These are phyloP conservation scores for Calephelis virginiensis DNA, from an alignment of 1,140 invertebrate species.

Conservation along the genomic window DNA sequence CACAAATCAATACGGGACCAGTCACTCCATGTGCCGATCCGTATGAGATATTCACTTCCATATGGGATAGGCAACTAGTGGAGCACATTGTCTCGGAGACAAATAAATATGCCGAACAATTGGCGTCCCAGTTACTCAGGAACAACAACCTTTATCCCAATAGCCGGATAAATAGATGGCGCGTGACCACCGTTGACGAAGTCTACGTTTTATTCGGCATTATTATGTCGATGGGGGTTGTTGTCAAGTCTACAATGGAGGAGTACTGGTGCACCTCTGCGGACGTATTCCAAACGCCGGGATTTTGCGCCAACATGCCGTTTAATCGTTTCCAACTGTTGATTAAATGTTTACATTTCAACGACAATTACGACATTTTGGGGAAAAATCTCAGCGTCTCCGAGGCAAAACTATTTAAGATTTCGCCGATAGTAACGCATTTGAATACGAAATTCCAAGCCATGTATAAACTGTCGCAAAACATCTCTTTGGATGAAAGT, in stretches of 20 bases:
- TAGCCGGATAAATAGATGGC: no score
- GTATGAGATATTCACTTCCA: no score
- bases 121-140: no score
- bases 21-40: no score
- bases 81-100: no score
- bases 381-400: not conserved
- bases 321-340: slow-evolving; percentile 21
- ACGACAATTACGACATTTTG: slow-evolving; percentile 22
- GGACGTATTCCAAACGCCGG: slow-evolving; percentile 29
- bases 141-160: no score
- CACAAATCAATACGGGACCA: no score
- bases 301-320: slow-evolving; percentile 25
- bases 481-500: slow-evolving; percentile 35
- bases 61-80: no score
- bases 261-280: slow-evolving; percentile 26
- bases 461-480: slow-evolving; percentile 27
- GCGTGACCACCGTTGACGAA: no score
- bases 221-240: no score
- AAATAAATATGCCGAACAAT: no score
- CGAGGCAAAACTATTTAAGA: slow-evolving; percentile 28
- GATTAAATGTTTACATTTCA: slow-evolving; percentile 19
- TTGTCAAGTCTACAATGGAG: not conserved
- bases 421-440: slow-evolving; percentile 18
- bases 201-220: no score
- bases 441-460: slow-evolving; percentile 31